Conservation (phyloP, 2,113 vertebrate genomes). For the Phalacrocorax aristotelis region DNA sequence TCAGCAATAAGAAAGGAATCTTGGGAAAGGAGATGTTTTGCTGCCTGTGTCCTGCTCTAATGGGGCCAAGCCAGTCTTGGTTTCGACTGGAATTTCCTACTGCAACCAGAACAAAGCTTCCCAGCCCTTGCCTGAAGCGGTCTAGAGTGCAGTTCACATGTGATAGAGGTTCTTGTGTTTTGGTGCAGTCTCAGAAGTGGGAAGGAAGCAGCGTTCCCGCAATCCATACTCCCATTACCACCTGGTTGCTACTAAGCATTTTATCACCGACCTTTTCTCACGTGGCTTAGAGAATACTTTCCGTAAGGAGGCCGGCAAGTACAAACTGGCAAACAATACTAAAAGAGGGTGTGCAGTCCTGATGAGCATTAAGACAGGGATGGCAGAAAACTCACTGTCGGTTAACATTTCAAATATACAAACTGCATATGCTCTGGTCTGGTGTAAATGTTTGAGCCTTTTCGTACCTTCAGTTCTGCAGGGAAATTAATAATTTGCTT, state of each 20-base stretch:
- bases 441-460: not conserved
- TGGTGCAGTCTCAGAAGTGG: not conserved
- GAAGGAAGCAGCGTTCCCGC: not conserved
- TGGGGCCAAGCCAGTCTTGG: not conserved
- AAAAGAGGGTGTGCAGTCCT: rapidly evolving
- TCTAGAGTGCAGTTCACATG: not conserved
- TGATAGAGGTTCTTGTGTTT: not conserved
- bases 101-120: not conserved
- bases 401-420: not conserved
- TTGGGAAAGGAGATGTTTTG: not conserved
- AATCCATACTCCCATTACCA: not conserved
- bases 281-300: not conserved
- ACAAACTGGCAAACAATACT: not conserved
- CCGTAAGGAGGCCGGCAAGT: not conserved
- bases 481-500: not conserved
- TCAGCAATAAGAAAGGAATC: not conserved
- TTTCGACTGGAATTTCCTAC: conserved; percentile 35
- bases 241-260: not conserved
- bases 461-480: not conserved
- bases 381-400: not conserved
- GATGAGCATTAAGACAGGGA: not conserved
- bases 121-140: not conserved
- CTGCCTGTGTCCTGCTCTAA: not conserved
- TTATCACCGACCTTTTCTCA: not conserved
- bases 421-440: rapidly evolving